phyloP scores from a whole-genome alignment of 2,888 invertebrate genomes.

The Latrodectus hesperus region DNA sequence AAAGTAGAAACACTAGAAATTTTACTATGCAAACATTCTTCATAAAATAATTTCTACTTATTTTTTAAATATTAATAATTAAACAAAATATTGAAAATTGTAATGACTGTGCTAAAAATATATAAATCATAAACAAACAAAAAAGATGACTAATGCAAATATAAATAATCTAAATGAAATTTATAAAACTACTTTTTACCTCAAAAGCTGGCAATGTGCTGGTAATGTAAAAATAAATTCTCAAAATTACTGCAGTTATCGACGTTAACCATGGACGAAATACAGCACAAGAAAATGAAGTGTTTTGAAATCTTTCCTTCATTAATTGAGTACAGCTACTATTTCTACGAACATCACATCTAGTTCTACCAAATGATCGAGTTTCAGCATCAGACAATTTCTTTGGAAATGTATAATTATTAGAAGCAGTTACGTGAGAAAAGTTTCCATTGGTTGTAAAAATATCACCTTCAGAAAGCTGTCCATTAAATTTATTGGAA shows the following conservation, averaged over 20 bases:
- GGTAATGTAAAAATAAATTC: slow-evolving; percentile 20
- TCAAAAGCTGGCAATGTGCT: slow-evolving; percentile 16
- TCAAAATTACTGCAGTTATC: slow-evolving; percentile 31
- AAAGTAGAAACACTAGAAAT: too few relatives aligned
- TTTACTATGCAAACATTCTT: too few relatives aligned
- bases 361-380: slow-evolving; percentile 60
- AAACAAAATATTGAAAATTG: neutral
- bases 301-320: slow-evolving; percentile 64
- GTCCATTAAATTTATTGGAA: neutral
- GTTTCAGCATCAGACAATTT: slow-evolving; percentile 69
- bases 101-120: neutral
- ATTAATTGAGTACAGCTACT: slow-evolving; percentile 66
- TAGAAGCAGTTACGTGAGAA: slow-evolving; percentile 21
- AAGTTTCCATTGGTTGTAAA: slow-evolving; percentile 42
- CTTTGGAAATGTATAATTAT: slow-evolving; percentile 65
- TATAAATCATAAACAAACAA: neutral
- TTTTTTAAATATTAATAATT: neutral
- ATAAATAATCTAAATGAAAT: neutral
- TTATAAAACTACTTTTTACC: slow-evolving; percentile 6
- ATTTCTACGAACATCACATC: slow-evolving; percentile 55
- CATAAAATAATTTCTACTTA: too few relatives aligned
- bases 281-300: slow-evolving; percentile 40
- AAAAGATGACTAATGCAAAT: neutral
- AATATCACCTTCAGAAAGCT: neutral
- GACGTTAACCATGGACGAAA: slow-evolving; percentile 50